Conservation (phyloP, 1,140 invertebrate species). For the Drosophila lacteicornis region DNA sequence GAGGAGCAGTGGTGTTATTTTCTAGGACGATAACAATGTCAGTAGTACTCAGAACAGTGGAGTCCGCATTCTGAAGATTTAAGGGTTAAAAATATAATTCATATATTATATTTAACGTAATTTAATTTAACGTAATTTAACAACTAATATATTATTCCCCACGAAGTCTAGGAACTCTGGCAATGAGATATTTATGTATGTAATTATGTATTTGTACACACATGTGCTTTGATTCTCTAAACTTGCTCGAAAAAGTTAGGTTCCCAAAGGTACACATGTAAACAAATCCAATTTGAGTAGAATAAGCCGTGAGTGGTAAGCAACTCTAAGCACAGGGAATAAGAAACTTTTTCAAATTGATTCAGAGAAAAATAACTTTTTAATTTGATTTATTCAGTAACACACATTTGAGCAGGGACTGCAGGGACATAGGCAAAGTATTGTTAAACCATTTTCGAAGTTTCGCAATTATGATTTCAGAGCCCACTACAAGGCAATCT, state of each 20-base stretch:
- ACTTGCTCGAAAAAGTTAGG: constrained; percentile 16
- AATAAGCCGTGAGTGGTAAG: constrained; percentile 1
- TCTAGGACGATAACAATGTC: constrained; percentile 66
- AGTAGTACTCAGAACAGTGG: constrained; percentile 50
- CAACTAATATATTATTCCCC: not conserved
- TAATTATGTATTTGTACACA: not conserved
- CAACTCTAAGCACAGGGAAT: constrained; percentile 29
- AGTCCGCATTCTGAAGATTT: constrained; percentile 48
- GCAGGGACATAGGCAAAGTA: not conserved
- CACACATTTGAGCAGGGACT: not conserved
- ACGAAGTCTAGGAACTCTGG: not conserved
- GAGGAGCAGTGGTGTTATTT: constrained; percentile 42
- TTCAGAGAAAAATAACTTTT: constrained; percentile 26
- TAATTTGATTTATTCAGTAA: constrained; percentile 31
- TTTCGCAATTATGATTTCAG: not conserved
- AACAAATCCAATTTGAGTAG: constrained; percentile 21
- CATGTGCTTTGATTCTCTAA: constrained; percentile 5
- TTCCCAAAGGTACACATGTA: constrained; percentile 16
- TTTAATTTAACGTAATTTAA: not conserved
- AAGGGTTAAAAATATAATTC: not conserved
- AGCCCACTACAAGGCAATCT: not conserved
- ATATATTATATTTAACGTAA: not conserved
- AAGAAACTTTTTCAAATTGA: constrained; percentile 20
- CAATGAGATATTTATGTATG: not conserved
- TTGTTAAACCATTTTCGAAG: not conserved